Percentiles rank a stretch among this genome's conserved stretches.
These are phyloP conservation scores for Autographa pulchrina DNA, from an alignment of 2,888 invertebrate genomes.

Conservation along the genomic window DNA sequence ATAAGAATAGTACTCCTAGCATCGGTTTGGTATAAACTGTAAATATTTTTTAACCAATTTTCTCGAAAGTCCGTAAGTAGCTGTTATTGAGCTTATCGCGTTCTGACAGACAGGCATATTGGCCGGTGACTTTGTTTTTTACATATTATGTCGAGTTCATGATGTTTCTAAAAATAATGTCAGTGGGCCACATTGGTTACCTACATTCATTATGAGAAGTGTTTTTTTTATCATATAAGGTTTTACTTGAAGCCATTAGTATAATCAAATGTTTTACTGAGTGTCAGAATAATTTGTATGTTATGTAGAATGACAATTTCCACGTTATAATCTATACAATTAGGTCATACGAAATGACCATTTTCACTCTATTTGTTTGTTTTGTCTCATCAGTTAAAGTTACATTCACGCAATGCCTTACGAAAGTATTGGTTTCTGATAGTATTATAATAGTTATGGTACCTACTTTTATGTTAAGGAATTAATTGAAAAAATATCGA, in stretches of 20 bases:
- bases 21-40: no score
- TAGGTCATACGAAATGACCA: no score
- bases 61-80: no score
- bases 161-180: no score
- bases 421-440: neutral
- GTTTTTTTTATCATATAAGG: neutral
- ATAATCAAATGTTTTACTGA: neutral
- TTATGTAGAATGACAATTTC: neutral
- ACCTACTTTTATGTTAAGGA: neutral
- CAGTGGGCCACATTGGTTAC: neutral
- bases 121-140: no score
- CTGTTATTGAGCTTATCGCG: no score
- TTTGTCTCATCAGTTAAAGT: neutral
- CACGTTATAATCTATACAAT: neutral
- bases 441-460: neutral
- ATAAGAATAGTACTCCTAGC: no score
- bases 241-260: neutral
- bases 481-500: neutral
- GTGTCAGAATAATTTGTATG: neutral
- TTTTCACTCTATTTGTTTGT: neutral
- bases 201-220: conserved; percentile 28
- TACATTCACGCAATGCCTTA: neutral
- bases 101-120: no score
- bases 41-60: no score
- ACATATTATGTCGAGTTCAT: no score